A percentile compares a stretch with the other conserved stretches of the same genome.
phyloP scores from a whole-genome alignment of 1,140 invertebrate genomes.

The Drosophila pandora region DNA sequence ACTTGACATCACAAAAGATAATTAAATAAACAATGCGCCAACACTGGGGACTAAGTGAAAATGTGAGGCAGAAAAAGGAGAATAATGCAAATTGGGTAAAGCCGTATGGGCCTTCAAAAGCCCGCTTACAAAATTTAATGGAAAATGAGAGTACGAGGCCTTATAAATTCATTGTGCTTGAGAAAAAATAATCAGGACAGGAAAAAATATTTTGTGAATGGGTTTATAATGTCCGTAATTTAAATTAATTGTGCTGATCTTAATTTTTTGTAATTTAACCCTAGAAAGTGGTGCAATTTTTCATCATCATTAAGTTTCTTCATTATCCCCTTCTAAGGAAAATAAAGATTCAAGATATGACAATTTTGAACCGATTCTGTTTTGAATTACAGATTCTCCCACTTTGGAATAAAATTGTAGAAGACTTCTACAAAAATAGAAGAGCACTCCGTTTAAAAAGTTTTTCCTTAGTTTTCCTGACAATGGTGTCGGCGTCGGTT shows the following conservation, averaged over 20 bases:
- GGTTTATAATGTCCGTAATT: conserved; percentile 6
- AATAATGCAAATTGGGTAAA: conserved; percentile 74
- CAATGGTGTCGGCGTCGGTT: conserved; percentile 76
- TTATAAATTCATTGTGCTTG: conserved; percentile 64
- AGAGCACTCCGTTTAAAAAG: conserved; percentile 24
- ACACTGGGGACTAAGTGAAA: conserved; percentile 64
- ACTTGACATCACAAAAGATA: conserved; percentile 80
- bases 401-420: no score
- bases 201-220: conserved; percentile 10
- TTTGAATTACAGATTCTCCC: no score
- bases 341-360: not conserved
- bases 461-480: conserved; percentile 59
- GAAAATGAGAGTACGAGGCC: conserved; percentile 60
- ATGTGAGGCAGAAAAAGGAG: conserved; percentile 32
- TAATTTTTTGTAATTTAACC: not conserved
- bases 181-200: conserved; percentile 54
- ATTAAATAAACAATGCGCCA: conserved; percentile 80
- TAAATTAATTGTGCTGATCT: not conserved
- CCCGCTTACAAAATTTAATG: conserved; percentile 22
- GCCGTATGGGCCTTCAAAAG: conserved; percentile 20
- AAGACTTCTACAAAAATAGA: not conserved
- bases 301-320: not conserved
- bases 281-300: not conserved
- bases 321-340: not conserved
- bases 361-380: no score